These are phyloP conservation scores for Drosophila algonquin DNA, from an alignment of 2,888 invertebrate species.

Conservation along the genomic window DNA sequence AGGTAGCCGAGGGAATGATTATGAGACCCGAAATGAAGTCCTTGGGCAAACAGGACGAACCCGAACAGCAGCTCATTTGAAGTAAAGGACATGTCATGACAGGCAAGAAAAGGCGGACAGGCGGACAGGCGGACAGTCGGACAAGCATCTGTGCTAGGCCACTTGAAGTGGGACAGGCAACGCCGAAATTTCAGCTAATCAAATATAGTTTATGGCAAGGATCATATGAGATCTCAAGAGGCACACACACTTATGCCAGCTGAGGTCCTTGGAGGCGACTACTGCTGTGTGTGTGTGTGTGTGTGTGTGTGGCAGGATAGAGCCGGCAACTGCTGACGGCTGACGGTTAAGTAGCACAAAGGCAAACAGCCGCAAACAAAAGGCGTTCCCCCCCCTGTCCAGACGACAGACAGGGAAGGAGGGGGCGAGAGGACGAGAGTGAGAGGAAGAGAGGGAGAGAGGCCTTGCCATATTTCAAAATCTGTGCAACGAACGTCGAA, in stretches of 20 bases:
- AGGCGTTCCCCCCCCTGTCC: conserved; percentile 38
- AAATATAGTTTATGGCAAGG: conserved; percentile 58
- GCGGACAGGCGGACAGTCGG: neutral
- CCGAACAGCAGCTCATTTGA: conserved; percentile 25
- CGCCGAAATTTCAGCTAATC: conserved; percentile 67
- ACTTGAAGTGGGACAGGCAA: conserved; percentile 66
- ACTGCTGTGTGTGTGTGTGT: conserved; percentile 40
- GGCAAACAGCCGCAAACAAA: conserved; percentile 78
- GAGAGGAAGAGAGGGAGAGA: too few relatives aligned
- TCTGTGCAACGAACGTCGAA: conserved; percentile 60
- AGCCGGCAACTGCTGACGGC: conserved; percentile 61
- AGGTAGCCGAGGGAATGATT: conserved; percentile 41
- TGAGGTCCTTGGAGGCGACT: conserved; percentile 9
- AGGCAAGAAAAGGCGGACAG: conserved; percentile 2
- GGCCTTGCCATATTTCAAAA: conserved; percentile 62
- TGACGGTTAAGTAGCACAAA: conserved; percentile 76
- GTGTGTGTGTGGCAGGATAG: too few relatives aligned
- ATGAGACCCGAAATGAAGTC: conserved; percentile 65
- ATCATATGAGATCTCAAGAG: conserved; percentile 32
- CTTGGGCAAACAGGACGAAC: too few relatives aligned
- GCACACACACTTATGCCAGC: conserved; percentile 49
- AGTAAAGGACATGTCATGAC: conserved; percentile 28
- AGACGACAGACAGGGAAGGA: conserved; percentile 47
- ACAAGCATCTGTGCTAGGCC: conserved; percentile 52
- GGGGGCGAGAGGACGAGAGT: too few relatives aligned